Evolutionary conservation across 2,888 invertebrate genomes (phyloP), one percentile per base, ranked within the genome.

Genomic region (Seladonia tumulorum): DNA sequence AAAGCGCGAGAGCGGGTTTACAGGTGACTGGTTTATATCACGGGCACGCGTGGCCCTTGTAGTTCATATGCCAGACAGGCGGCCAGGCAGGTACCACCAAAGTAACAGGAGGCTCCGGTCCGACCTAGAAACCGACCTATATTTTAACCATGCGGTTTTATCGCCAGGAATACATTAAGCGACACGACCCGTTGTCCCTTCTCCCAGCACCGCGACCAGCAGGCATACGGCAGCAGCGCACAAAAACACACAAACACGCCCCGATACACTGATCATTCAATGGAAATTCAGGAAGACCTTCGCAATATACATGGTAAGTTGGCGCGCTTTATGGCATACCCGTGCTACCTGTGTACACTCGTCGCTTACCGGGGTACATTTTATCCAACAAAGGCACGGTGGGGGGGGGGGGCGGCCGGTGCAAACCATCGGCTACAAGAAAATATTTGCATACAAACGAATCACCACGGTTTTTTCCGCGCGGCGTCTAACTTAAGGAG

Each of bases 401-500:
- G 71, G 79, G 86, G 68, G 35, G n/a, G n/a, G n/a, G n/a, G n/a
- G n/a, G n/a, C n/a, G n/a, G n/a, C n/a, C 80, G 78, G 83, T 83
- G 84, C 89, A 79, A 89, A 83, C 83, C 90, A 82, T 79, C 83
- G 79, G 85, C 87, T 89, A 91, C 92, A 92, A 91, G 91, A 86
- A 88, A 85, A 78, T 87, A 91, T 92, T 91, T 91, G 90, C 92
- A 92, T 92, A 91, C 91, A 91, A 92, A 91, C 91, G 92, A 92
- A 90, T 90, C 90, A 90, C 87, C 78, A 79, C 73, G 85, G 79
- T 89, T 90, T 91, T 83, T 75, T 82, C 29, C 77, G 39, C 70
- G 22, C 86, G 86, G 60, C 22, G 39, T 68, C 63, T n/a, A 57
- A 57, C 12, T n/a, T 57, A n/a, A 57, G 57, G n/a, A 57, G 57